Conservation (phyloP, 2,113 vertebrate genomes). For the Perccottus glenii region DNA sequence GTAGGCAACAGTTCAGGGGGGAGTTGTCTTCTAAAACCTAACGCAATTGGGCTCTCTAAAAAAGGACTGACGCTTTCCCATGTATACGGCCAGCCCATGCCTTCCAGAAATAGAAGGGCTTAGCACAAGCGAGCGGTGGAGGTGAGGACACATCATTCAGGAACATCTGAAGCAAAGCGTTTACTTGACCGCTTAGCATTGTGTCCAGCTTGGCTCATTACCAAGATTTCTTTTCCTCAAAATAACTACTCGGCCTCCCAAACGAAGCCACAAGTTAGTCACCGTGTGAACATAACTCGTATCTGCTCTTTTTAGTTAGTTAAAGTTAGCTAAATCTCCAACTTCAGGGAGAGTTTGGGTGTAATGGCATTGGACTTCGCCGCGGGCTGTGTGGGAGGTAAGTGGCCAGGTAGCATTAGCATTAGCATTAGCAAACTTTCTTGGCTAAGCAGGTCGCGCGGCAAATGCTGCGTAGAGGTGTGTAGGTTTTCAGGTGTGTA, state of each 20-base stretch:
- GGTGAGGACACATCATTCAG: slow-evolving; percentile 17
- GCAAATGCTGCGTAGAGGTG: no score
- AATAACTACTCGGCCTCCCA: no score
- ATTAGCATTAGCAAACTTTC: slow-evolving; percentile 20
- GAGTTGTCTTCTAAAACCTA: slow-evolving; percentile 76
- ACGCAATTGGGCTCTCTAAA: slow-evolving; percentile 76
- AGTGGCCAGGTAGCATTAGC: slow-evolving; percentile 45
- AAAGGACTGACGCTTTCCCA: slow-evolving; percentile 60
- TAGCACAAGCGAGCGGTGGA: neutral
- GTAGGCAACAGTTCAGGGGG: slow-evolving; percentile 44
- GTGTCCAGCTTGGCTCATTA: slow-evolving; percentile 21
- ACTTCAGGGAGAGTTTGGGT: slow-evolving; percentile 12
- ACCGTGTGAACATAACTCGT: neutral
- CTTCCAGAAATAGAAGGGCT: slow-evolving; percentile 70
- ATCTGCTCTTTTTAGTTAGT: neutral
- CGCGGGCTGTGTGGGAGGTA: slow-evolving; percentile 80
- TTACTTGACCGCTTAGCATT: neutral
- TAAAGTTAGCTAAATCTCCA: neutral
- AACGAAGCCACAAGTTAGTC: neutral
- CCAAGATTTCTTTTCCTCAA: slow-evolving; percentile 2
- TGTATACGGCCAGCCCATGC: slow-evolving; percentile 34
- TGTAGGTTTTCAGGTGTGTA: no score
- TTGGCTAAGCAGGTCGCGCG: no score
- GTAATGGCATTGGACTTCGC: slow-evolving; percentile 80
- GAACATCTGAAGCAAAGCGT: neutral